phyloP scores from a whole-genome alignment of 2,888 invertebrate genomes.

The Volucella inanis region DNA sequence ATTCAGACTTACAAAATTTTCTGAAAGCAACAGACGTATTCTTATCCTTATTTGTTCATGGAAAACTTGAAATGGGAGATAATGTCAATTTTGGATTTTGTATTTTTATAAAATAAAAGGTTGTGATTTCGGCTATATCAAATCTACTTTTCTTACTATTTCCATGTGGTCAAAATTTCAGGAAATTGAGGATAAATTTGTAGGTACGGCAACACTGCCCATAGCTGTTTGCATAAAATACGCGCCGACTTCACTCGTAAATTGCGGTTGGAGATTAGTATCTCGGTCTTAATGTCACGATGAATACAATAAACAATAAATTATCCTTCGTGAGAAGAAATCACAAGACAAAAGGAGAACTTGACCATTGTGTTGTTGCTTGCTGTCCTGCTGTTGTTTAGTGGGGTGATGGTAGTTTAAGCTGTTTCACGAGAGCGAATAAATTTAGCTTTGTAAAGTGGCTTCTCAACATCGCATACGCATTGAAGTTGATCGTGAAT shows the following conservation, averaged over 20 bases:
- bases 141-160: too few species aligned
- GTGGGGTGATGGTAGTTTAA: conserved; percentile 19
- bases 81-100: too few species aligned
- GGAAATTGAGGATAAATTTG: too few species aligned
- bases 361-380: conserved; percentile 56
- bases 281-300: conserved; percentile 79
- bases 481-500: conserved; percentile 48
- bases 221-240: conserved; percentile 40
- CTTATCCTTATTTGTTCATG: too few species aligned
- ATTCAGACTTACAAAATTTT: too few species aligned
- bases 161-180: too few species aligned
- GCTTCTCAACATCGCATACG: conserved; percentile 47
- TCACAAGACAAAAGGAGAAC: conserved; percentile 59
- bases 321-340: conserved; percentile 75
- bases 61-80: too few species aligned
- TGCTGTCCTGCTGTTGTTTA: neutral
- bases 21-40: too few species aligned
- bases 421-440: conserved; percentile 51
- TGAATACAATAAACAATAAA: conserved; percentile 79
- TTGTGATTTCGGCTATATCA: too few species aligned
- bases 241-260: conserved; percentile 15
- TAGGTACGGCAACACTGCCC: conserved; percentile 1
- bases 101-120: too few species aligned
- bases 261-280: conserved; percentile 70
- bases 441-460: conserved; percentile 46